A percentile compares a stretch with the other conserved stretches of the same genome.
Evolutionary conservation across 2,113 vertebrate genomes (phyloP).

Genomic region (Andinoacara biseriatus): DNA sequence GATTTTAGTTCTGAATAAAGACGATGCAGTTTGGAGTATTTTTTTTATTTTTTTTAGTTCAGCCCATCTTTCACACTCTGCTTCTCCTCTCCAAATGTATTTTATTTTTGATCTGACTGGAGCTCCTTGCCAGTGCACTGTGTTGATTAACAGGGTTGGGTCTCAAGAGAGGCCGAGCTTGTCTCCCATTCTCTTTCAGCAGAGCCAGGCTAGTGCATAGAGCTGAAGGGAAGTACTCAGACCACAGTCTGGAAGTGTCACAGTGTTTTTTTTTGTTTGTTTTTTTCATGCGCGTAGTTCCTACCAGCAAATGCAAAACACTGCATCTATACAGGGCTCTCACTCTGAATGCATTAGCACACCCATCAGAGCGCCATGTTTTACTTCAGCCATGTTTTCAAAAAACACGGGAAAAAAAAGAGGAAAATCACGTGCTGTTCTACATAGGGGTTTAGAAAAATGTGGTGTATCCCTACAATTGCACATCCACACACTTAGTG

Average conservation of each 20-base stretch:
- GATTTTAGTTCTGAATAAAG: constrained; percentile 46
- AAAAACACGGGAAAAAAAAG: constrained; percentile 20
- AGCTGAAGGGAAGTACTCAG: constrained; percentile 55
- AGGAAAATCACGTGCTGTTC: background rate
- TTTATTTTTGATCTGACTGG: constrained; percentile 79
- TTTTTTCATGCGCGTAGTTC: background rate
- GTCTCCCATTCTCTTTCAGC: constrained; percentile 85
- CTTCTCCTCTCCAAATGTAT: constrained; percentile 72
- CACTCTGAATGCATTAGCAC: constrained; percentile 40
- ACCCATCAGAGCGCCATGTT: constrained; percentile 16
- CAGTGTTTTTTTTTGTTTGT: constrained; percentile 34
- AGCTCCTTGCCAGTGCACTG: constrained; percentile 75
- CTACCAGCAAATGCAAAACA: constrained; percentile 51
- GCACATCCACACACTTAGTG: constrained; percentile 20
- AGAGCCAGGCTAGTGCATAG: constrained; percentile 52
- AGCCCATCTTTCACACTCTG: constrained; percentile 61
- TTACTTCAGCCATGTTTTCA: constrained; percentile 21
- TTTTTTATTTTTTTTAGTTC: constrained; percentile 41
- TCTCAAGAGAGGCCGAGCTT: constrained; percentile 74
- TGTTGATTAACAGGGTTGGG: constrained; percentile 83
- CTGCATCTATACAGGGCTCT: constrained; percentile 38
- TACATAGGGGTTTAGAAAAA: constrained; percentile 25
- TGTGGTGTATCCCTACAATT: background rate
- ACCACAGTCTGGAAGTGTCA: constrained; percentile 62
- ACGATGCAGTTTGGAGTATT: constrained; percentile 43